phyloP scores from a whole-genome alignment of 2,888 invertebrate species.

The Dorcus parallelipipedus region DNA sequence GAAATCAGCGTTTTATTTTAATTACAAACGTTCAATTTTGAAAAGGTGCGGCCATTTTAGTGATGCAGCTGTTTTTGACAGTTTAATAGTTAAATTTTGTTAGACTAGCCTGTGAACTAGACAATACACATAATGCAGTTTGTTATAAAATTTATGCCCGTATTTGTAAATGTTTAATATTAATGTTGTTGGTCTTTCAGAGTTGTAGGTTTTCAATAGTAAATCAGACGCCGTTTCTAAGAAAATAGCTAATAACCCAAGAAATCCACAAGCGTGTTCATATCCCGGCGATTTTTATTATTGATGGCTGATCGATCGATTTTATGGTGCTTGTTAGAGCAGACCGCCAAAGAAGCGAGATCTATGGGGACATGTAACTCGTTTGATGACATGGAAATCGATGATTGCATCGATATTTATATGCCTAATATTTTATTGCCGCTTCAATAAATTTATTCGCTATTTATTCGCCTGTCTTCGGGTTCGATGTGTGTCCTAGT shows the following conservation, averaged over 20 bases:
- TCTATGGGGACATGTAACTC: constrained; percentile 14
- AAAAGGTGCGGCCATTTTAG: no score
- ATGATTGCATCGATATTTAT: constrained; percentile 10
- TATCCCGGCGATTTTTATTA: constrained; percentile 26
- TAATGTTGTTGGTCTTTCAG: no score
- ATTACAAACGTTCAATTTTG: no score
- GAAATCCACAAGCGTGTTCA: constrained; percentile 19
- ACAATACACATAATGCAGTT: no score
- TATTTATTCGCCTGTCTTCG: neutral
- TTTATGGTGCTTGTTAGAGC: constrained; percentile 21
- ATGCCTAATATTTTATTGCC: constrained; percentile 16
- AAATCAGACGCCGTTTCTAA: neutral
- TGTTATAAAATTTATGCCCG: no score
- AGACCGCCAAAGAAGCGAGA: constrained; percentile 18
- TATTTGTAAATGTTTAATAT: no score
- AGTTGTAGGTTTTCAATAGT: neutral
- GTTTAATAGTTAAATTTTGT: no score
- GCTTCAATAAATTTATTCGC: constrained; percentile 9
- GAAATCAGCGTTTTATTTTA: no score
- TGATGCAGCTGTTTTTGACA: no score
- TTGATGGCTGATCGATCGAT: constrained; percentile 21
- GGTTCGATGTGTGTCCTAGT: neutral
- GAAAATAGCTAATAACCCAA: neutral
- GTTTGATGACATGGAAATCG: constrained; percentile 19
- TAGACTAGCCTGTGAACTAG: no score